phyloP scores from a whole-genome alignment of 2,113 vertebrate species.

The Sarotherodon lohbergeri region DNA sequence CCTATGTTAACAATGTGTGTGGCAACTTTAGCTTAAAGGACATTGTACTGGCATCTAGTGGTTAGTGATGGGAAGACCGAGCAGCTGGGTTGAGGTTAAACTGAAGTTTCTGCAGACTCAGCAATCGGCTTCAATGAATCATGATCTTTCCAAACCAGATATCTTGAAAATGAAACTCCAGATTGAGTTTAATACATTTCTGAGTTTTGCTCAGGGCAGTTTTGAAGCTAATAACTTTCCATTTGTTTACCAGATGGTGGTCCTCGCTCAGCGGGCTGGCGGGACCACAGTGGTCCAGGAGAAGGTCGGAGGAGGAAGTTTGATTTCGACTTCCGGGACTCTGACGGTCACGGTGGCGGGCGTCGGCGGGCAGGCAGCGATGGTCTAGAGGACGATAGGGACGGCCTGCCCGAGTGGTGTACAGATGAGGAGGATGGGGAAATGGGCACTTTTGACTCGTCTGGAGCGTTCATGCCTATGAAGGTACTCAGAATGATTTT shows the following conservation, averaged over 20 bases:
- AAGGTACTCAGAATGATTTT: conserved; percentile 68
- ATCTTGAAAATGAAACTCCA: not conserved
- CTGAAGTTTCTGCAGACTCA: not conserved
- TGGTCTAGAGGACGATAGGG: conserved; percentile 82
- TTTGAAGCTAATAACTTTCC: not conserved
- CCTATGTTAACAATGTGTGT: not conserved
- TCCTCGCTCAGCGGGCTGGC: conserved; percentile 89
- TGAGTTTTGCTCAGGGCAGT: not conserved
- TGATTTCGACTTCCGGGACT: conserved; percentile 85
- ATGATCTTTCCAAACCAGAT: not conserved
- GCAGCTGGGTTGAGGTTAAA: not conserved
- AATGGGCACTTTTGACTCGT: conserved; percentile 91
- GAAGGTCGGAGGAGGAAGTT: conserved; percentile 82
- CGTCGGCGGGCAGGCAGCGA: conserved; percentile 73
- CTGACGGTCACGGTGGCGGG: conserved; percentile 66
- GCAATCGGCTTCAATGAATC: not conserved
- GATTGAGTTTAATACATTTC: not conserved
- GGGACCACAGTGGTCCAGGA: conserved; percentile 73
- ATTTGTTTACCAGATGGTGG: conserved; percentile 69
- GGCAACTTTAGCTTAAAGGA: not conserved
- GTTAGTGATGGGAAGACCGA: not conserved
- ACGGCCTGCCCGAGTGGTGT: conserved; percentile 89
- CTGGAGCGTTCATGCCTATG: conserved; percentile 84
- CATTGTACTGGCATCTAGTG: conserved; percentile 29
- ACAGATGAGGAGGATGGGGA: conserved; percentile 87